These are phyloP conservation scores for Orthonychiurus folsomi DNA, from an alignment of 2,888 invertebrate species.

Conservation along the genomic window DNA sequence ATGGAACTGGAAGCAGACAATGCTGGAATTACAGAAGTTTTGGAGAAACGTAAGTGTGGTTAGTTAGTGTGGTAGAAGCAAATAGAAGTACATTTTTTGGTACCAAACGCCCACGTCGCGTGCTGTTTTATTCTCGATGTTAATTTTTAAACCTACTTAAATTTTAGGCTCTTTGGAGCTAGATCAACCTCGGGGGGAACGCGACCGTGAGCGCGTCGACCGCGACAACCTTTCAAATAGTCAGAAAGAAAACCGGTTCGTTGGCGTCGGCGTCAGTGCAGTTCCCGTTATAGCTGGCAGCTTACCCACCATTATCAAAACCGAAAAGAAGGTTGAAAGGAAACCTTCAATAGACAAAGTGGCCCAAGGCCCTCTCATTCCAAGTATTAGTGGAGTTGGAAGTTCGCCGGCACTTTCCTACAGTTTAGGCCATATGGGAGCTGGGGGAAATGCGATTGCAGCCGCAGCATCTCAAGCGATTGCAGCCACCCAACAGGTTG, in stretches of 20 bases:
- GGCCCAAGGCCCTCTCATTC: conserved; percentile 11
- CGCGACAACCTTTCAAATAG: conserved; percentile 49
- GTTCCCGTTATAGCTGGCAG: conserved; percentile 10
- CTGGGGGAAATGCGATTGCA: conserved; percentile 77
- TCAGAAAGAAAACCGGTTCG: conserved; percentile 74
- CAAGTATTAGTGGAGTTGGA: conserved; percentile 10
- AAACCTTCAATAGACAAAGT: conserved; percentile 37
- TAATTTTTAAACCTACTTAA: not conserved
- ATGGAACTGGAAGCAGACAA: conserved; percentile 98
- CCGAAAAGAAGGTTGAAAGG: conserved; percentile 37
- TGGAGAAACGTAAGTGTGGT: conserved; percentile 50
- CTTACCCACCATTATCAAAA: conserved; percentile 21
- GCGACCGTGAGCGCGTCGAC: conserved; percentile 43
- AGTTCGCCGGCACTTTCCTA: conserved; percentile 40
- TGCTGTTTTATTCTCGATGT: not conserved
- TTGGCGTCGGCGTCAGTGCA: conserved; percentile 41
- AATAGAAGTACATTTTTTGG: not conserved
- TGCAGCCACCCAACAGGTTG: conserved; percentile 81
- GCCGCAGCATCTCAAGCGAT: conserved; percentile 93
- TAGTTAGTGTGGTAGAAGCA: not conserved
- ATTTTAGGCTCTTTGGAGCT: conserved; percentile 80
- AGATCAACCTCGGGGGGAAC: conserved; percentile 52
- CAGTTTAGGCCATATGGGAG: conserved; percentile 68
- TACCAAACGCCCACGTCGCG: not conserved
- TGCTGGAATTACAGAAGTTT: conserved; percentile 89